Evolutionary conservation across 2,797 vertebrate species (phyloP).

Genomic region (Rhinella marina): DNA sequence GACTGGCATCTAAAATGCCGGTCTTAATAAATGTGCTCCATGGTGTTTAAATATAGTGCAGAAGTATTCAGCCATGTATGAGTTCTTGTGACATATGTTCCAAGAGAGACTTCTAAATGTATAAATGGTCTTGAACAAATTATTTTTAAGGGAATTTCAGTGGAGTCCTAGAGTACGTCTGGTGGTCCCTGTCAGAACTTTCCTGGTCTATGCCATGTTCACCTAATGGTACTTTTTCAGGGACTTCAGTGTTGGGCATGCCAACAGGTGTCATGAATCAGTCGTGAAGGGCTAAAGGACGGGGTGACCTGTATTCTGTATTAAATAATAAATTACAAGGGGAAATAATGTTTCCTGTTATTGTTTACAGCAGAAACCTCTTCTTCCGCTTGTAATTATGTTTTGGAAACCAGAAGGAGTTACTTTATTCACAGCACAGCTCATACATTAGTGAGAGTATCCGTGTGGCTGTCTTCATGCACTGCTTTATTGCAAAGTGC

Average conservation of each 20-base stretch:
- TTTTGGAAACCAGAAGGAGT: constrained; percentile 1
- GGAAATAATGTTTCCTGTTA: constrained; percentile 30
- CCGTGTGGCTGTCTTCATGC: neutral
- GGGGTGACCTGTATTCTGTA: neutral
- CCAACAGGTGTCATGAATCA: neutral
- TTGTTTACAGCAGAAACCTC: constrained; percentile 20
- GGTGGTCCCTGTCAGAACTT: neutral
- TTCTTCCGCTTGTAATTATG: constrained; percentile 7
- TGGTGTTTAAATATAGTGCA: too few species aligned
- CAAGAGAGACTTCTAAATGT: too few species aligned
- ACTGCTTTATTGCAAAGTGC: neutral
- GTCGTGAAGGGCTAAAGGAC: neutral
- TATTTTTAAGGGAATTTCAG: neutral
- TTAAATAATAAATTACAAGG: neutral
- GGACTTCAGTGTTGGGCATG: neutral
- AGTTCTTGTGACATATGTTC: too few species aligned
- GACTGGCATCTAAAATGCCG: too few species aligned
- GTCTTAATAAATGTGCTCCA: too few species aligned
- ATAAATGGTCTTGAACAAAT: neutral
- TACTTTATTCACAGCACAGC: neutral
- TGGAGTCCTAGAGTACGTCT: neutral
- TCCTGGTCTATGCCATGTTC: neutral
- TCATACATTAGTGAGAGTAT: neutral
- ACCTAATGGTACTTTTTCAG: neutral
- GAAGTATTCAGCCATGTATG: too few species aligned